These are phyloP conservation scores for Camarhynchus parvulus DNA, from an alignment of 2,113 vertebrate genomes.

Conservation along the genomic window DNA sequence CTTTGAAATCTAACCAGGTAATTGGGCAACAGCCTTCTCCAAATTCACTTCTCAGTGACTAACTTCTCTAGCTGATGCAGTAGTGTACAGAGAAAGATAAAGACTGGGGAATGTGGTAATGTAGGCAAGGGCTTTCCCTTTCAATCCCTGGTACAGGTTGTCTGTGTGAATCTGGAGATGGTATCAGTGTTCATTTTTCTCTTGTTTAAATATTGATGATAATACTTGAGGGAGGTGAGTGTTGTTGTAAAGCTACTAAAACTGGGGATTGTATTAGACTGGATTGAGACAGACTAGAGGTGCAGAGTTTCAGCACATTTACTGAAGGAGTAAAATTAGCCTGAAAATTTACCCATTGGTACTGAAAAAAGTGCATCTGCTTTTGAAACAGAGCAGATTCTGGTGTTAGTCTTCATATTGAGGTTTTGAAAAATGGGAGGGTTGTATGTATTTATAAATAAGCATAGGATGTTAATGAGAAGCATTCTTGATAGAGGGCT, in stretches of 20 bases:
- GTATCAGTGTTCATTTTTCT: not conserved
- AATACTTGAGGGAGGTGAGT: not conserved
- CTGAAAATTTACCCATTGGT: not conserved
- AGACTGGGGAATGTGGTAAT: not conserved
- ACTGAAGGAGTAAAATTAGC: not conserved
- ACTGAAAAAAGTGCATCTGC: not conserved
- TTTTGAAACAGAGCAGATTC: not conserved
- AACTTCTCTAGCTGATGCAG: not conserved
- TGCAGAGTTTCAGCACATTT: not conserved
- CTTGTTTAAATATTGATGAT: not conserved
- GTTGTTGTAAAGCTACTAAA: not conserved
- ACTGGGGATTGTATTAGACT: not conserved
- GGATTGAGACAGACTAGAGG: not conserved
- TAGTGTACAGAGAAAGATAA: not conserved
- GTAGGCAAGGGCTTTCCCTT: not conserved
- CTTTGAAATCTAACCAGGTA: not conserved
- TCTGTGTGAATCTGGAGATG: not conserved
- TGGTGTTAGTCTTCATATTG: not conserved
- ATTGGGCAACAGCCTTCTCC: not conserved
- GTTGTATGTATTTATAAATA: not conserved
- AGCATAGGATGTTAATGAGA: not conserved
- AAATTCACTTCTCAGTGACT: not conserved
- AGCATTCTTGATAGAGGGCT: not conserved
- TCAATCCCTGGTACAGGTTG: not conserved
- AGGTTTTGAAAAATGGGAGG: not conserved